Base-by-base conservation (phyloP, 2,113 vertebrate genomes). In the Pelecanus crispus region DNA sequence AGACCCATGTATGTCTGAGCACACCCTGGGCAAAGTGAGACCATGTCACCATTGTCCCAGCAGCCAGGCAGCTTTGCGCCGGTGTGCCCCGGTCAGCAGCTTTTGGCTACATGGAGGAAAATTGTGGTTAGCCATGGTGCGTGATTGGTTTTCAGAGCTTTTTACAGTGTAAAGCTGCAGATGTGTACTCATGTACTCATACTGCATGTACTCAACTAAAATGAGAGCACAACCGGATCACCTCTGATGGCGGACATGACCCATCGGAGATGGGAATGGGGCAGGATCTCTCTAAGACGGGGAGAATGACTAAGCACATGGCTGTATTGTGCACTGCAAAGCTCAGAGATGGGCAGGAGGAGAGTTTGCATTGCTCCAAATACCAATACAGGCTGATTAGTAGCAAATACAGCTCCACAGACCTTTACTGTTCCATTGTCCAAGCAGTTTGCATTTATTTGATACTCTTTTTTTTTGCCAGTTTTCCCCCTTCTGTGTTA, bases 211-310 rank as follows among this genome's bases (percentile, higher is more conserved):
- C 32, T 53, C 74, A 31, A 17, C 21, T 19, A 29, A 81, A 88
- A 72, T 36, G 10, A 71, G n/a, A 82, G 32, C 9, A 45, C 75
- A 74, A 45, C 9, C 1, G 2, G 20, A 14, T 88, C 34, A 66
- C 50, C 24, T 90, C 53, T 65, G 72, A 7, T 53, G 17, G 47
- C 71, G 36, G 31, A n/a, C 58, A 53, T 0, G 1, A 47, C 14
- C 45, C 63, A 20, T 38, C 2, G 2, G 55, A 53, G 38, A 22
- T 1, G 10, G 70, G 42, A 63, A 14, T 4, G 31, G 31, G 63
- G 31, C 61, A 66, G 19, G 45, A 32, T 25, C 3, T 77, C 55
- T 58, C 53, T 2, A 2, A 24, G 67, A 42, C 0, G 0, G 20
- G 24, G 42, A 77, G 49, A 42, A 29, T 78, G 53, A 29, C 13